These are phyloP conservation scores for Apocrypta bakeri DNA, from an alignment of 1,140 invertebrate genomes.

Conservation along the genomic window DNA sequence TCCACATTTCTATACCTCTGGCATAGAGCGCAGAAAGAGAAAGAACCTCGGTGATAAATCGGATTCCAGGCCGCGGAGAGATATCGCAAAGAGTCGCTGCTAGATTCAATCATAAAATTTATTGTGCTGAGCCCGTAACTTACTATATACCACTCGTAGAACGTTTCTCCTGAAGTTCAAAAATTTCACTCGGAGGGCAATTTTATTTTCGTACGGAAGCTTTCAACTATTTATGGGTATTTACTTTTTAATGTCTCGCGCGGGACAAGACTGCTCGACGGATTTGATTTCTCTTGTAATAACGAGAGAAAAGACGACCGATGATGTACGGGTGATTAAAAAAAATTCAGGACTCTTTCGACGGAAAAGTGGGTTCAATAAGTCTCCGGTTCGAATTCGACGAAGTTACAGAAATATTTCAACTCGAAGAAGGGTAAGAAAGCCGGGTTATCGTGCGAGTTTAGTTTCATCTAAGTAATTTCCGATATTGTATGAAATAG, in stretches of 20 bases:
- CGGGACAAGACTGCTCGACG: background rate
- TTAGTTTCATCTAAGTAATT: constrained; percentile 19
- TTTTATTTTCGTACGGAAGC: constrained; percentile 35
- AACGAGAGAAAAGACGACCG: too few relatives aligned
- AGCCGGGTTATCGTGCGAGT: background rate
- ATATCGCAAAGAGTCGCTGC: constrained; percentile 20
- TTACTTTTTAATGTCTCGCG: background rate
- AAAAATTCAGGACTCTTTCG: too few relatives aligned
- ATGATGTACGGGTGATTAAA: too few relatives aligned
- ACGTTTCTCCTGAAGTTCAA: constrained; percentile 20
- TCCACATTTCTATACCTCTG: background rate
- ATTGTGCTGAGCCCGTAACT: constrained; percentile 45
- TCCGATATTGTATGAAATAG: constrained; percentile 31
- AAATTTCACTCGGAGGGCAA: constrained; percentile 36
- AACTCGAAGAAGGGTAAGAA: background rate
- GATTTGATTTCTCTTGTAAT: constrained; percentile 10
- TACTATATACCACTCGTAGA: constrained; percentile 21
- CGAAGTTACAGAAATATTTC: too few relatives aligned
- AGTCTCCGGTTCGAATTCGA: too few relatives aligned
- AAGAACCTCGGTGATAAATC: constrained; percentile 49
- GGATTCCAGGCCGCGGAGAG: constrained; percentile 23
- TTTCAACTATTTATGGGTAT: constrained; percentile 26
- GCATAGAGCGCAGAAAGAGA: background rate
- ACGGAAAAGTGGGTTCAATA: too few relatives aligned
- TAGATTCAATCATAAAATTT: constrained; percentile 51